These are phyloP conservation scores for Muntiacus reevesi DNA, from an alignment of 2,113 vertebrate species.

Conservation along the genomic window DNA sequence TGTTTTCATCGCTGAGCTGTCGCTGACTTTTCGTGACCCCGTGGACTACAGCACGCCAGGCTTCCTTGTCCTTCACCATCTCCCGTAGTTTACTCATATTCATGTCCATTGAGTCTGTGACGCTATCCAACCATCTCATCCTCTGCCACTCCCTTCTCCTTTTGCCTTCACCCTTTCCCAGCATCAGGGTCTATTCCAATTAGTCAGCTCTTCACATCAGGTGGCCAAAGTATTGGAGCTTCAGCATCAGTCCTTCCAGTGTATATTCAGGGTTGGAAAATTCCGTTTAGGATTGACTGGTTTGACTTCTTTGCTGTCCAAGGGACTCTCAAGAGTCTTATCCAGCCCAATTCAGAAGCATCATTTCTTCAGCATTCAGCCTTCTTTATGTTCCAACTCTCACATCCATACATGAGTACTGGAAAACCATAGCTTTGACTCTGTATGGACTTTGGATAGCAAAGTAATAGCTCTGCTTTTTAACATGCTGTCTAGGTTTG, in stretches of 20 bases:
- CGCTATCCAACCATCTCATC: background rate
- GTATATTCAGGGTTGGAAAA: background rate
- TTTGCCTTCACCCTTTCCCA: background rate
- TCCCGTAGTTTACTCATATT: background rate
- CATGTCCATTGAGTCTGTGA: background rate
- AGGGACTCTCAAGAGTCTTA: background rate
- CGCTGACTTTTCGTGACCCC: background rate
- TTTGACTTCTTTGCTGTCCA: background rate
- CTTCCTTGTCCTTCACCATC: background rate
- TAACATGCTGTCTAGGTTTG: background rate
- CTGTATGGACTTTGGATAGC: background rate
- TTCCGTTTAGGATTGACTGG: background rate
- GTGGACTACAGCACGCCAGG: background rate
- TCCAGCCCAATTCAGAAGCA: background rate
- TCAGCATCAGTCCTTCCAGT: background rate
- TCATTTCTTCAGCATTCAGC: background rate
- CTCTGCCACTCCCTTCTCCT: background rate
- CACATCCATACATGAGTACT: background rate
- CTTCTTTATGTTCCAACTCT: background rate
- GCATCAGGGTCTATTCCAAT: background rate
- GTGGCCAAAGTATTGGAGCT: background rate
- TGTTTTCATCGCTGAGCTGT: background rate
- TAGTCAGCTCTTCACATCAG: fast-evolving
- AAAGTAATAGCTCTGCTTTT: background rate
- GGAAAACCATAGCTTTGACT: background rate